Percentiles rank a stretch among this genome's conserved stretches.
Evolutionary conservation across 2,113 vertebrate genomes (phyloP).

Genomic region (Charina bottae): DNA sequence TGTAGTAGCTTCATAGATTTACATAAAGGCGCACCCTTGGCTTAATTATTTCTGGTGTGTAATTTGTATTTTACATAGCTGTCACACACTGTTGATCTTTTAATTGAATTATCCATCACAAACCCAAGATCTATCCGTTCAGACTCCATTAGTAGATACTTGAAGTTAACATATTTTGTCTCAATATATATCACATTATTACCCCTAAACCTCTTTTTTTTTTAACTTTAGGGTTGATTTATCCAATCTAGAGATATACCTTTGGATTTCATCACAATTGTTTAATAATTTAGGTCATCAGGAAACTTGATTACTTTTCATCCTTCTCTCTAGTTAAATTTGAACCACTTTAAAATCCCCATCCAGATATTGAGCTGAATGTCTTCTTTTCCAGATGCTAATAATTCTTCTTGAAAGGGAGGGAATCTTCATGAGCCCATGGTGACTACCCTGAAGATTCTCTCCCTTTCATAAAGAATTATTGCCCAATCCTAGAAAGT

Average conservation of each 20-base stretch:
- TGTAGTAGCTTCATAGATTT: background rate
- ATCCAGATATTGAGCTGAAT: background rate
- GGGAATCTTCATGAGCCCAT: background rate
- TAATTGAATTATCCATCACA: background rate
- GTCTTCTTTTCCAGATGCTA: background rate
- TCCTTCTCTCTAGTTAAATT: background rate
- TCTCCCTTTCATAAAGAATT: background rate
- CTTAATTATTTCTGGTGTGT: background rate
- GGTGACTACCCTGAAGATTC: background rate
- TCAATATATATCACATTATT: background rate
- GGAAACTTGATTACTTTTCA: background rate
- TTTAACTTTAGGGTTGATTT: background rate
- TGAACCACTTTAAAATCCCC: background rate
- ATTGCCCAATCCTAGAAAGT: background rate
- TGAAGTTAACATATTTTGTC: background rate
- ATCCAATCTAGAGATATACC: background rate
- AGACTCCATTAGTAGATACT: background rate
- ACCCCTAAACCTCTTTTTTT: background rate
- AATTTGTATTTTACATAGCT: background rate
- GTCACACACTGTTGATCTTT: background rate
- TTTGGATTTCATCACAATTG: background rate
- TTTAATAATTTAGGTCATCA: background rate
- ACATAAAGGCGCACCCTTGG: background rate
- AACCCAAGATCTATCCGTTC: background rate
- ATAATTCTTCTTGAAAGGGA: background rate